Evolutionary conservation across 2,888 invertebrate species (phyloP).

Genomic region (Entomobrya multifasciata): DNA sequence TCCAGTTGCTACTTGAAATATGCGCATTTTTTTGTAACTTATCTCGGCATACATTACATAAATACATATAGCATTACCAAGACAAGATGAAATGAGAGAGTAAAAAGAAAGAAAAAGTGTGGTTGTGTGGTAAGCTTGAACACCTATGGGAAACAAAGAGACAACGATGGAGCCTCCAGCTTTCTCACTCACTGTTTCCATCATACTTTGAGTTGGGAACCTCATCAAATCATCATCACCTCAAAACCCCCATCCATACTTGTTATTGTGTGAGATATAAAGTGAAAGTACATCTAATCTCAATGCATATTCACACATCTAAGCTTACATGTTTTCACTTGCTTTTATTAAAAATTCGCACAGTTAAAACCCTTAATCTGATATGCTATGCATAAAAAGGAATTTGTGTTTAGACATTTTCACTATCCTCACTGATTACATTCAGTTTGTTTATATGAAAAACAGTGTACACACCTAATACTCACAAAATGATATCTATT

Average conservation of each 20-base stretch:
- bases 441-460: not conserved
- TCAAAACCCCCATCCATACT: too few species aligned
- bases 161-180: slow-evolving; percentile 13
- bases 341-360: not conserved
- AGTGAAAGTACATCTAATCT: not conserved
- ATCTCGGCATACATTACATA: too few species aligned
- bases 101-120: slow-evolving; percentile 31
- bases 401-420: not conserved
- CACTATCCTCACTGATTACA: not conserved
- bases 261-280: too few species aligned
- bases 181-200: slow-evolving; percentile 29
- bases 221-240: too few species aligned
- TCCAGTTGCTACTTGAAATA: slow-evolving; percentile 62
- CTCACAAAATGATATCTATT: too few species aligned
- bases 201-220: not conserved
- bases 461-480: too few species aligned
- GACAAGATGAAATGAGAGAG: slow-evolving; percentile 40
- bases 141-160: slow-evolving; percentile 62
- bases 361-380: not conserved
- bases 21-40: slow-evolving; percentile 49
- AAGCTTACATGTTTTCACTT: not conserved
- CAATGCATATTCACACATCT: not conserved
- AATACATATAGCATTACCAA: slow-evolving; percentile 38
- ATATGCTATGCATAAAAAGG: not conserved
- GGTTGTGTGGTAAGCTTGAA: slow-evolving; percentile 60